Base-by-base conservation (phyloP, 2,797 vertebrate genomes). In the Helostoma temminkii region DNA sequence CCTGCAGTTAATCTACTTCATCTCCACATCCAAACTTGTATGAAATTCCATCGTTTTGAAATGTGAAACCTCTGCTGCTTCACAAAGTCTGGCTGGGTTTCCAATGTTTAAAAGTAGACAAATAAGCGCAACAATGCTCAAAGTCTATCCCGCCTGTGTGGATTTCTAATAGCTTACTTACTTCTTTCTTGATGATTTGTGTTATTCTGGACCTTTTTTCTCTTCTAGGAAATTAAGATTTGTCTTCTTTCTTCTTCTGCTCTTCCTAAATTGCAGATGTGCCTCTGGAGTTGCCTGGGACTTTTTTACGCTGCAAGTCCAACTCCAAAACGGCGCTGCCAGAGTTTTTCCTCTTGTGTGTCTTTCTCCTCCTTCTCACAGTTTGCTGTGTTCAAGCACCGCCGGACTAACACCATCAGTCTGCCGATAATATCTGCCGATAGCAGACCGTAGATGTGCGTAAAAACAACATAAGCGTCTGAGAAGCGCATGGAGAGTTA, bases 291-390 rank as follows among this genome's bases (percentile, higher is more conserved):
- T 85, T 88, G 85, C 70, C 78, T 86, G 63, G 77, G 76, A 90
- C 82, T 79, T 66, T 69, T 82, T 88, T 85, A 85, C 84, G 82
- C 85, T 74, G 79, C 87, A 91, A 87, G 84, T 90, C 88, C 85
- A 93, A 91, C 87, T 93, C 90, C 92, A 89, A 90, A 93, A 76
- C 90, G 84, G 80, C 89, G 89, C 88, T 64, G 85, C 77, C 77
- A 88, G 88, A 91, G 66, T 92, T 93, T 88, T 88, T 66, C 83
- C 87, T 90, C 85, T 72, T 74, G 71, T 61, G 61, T 66, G 65
- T 82, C 69, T 84, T 86, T 88, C 88, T 89, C 82, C 83, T 83
- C 80, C 83, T 75, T 85, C 76, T 89, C 86, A 88, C 91, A 89
- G 73, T 90, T 89, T 81, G 58, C 81, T 78, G 87, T 55, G 82